Percentiles rank a stretch among this genome's conserved stretches.
These are phyloP conservation scores for Luperina nickerlii DNA, from an alignment of 2,888 invertebrate genomes.

Conservation along the genomic window DNA sequence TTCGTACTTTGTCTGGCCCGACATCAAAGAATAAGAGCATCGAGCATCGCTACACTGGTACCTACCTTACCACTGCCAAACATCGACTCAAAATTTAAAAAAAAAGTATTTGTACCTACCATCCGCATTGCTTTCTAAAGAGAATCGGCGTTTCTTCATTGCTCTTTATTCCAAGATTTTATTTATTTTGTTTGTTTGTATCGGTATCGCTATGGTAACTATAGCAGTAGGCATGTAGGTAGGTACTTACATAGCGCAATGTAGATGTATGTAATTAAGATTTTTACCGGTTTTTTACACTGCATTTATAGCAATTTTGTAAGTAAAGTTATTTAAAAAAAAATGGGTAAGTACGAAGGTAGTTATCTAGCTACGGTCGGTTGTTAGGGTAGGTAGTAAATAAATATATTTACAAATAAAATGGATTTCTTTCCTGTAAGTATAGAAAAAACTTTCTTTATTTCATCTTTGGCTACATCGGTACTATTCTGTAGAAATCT, in stretches of 20 bases:
- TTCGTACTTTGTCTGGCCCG: not conserved
- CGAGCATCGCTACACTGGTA: not conserved
- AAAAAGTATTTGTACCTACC: constrained; percentile 39
- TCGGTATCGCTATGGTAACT: constrained; percentile 64
- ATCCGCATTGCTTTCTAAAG: constrained; percentile 58
- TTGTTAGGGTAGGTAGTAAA: no score
- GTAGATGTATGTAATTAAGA: not conserved
- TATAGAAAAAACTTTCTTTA: no score
- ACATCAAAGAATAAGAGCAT: not conserved
- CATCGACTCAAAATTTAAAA: no score
- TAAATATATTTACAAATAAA: no score
- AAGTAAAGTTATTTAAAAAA: not conserved
- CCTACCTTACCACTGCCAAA: not conserved
- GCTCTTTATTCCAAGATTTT: not conserved
- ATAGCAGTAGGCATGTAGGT: not conserved
- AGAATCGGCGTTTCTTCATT: constrained; percentile 63
- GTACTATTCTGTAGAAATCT: no score
- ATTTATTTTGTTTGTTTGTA: constrained; percentile 48
- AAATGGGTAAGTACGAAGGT: not conserved
- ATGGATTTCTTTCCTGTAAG: no score
- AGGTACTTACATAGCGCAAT: not conserved
- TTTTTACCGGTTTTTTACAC: not conserved
- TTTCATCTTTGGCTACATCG: no score
- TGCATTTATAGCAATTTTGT: not conserved
- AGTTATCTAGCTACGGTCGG: not conserved